Evolutionary conservation across 2,797 vertebrate species (phyloP), one percentile per base, ranked within the genome.

Genomic region (Sebastes trivittatus): DNA sequence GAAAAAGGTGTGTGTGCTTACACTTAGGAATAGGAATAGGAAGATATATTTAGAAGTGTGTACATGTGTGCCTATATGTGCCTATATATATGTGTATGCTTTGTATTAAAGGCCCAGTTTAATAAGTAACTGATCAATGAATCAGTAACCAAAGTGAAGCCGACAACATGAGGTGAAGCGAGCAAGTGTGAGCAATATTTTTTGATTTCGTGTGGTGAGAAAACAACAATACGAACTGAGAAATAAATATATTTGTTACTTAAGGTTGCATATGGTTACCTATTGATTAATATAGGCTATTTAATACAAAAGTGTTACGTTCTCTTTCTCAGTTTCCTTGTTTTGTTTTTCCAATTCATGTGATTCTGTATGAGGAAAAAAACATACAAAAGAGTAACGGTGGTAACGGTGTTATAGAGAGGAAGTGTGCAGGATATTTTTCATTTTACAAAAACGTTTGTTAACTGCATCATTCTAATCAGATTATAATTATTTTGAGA

Each of bases 51-150:
- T 73, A 22, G 18, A 58, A 6, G 14, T 38, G 60, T 32, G 27
- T 30, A 29, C 34, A 18, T 65, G n/a, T 34, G 52, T 2, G 30
- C 8, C 20, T 42, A n/a, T 30, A 11, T 29, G 14, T 18, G 36
- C 36, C 36, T 38, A 38, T 38, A 38, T 38, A 14, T 27, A 22
- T 7, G 34, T 58, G 20, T 8, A 5, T 14, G 20, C 2, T 22
- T 42, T 64, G 22, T 42, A 34, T 63, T 58, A 1, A 64, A 60
- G 3, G 9, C 6, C 4, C 27, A 5, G 42, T 72, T 74, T 71
- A 75, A 83, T 83, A 25, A 73, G 36, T 82, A 34, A 78, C 67
- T 55, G 4, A 76, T 66, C 20, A 55, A 27, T 76, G 14, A 83
- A 85, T 80, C n/a, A 82, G 72, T 80, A 60, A 81, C 58, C 7